Conservation (phyloP, 2,797 vertebrate species). For the Uromys caudimaculatus region DNA sequence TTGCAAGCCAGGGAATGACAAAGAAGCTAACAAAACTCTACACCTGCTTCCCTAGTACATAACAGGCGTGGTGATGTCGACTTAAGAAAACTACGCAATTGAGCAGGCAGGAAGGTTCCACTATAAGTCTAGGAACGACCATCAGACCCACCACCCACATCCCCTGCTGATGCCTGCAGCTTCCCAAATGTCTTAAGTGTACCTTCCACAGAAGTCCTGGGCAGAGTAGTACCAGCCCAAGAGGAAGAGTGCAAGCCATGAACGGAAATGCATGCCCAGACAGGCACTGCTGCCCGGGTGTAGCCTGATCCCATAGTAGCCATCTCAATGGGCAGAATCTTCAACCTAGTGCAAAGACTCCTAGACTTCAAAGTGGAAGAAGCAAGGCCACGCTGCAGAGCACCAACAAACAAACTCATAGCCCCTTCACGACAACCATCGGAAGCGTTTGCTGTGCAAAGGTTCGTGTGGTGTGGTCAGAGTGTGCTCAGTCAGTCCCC, state of each 20-base stretch:
- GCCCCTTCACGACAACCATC: neutral
- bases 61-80: neutral
- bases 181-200: slow-evolving; percentile 55
- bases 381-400: neutral
- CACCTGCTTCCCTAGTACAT: neutral
- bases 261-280: accelerated
- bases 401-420: slow-evolving; percentile 37
- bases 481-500: neutral
- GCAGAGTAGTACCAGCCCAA: neutral
- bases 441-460: neutral
- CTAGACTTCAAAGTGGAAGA: neutral
- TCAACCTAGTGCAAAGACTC: neutral
- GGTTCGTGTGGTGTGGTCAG: neutral
- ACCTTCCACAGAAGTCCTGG: neutral
- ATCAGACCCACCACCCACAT: slow-evolving; percentile 70
- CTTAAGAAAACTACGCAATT: slow-evolving; percentile 43
- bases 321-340: slow-evolving; percentile 39
- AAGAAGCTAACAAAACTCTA: neutral
- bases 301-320: slow-evolving; percentile 72
- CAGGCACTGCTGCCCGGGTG: neutral
- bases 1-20: neutral
- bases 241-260: neutral
- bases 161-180: slow-evolving; percentile 76
- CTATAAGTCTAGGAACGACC: slow-evolving; percentile 77
- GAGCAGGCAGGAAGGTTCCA: slow-evolving; percentile 71